phyloP scores from a whole-genome alignment of 2,888 invertebrate species.

The Hirtodrosophila confusa region DNA sequence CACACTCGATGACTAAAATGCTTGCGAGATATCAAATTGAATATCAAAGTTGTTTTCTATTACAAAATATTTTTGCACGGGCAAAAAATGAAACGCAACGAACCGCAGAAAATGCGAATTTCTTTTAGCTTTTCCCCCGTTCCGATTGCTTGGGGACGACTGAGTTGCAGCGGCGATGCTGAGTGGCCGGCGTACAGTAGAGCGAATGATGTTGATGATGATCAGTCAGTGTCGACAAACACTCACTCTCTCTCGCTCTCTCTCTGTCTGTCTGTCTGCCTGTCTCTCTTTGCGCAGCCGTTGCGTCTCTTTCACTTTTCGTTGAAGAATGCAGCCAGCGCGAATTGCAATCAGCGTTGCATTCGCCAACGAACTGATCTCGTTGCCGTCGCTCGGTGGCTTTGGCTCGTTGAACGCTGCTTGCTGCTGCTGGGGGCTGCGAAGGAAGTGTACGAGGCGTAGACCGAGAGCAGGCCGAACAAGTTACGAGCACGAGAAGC shows the following conservation, averaged over 20 bases:
- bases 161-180: constrained; percentile 32
- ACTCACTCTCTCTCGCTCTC: constrained; percentile 1
- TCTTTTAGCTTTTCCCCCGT: constrained; percentile 56
- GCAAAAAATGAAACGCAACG: constrained; percentile 29
- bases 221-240: constrained; percentile 22
- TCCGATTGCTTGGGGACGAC: constrained; percentile 51
- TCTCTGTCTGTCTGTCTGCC: constrained; percentile 7
- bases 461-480: constrained; percentile 53
- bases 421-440: constrained; percentile 56
- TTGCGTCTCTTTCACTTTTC: constrained; percentile 60
- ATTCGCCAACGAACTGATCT: constrained; percentile 75
- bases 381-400: constrained; percentile 56
- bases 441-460: constrained; percentile 74
- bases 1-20: constrained; percentile 18
- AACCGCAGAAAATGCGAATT: constrained; percentile 38
- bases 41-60: constrained; percentile 36
- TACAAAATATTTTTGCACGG: constrained; percentile 39
- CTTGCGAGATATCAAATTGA: constrained; percentile 31
- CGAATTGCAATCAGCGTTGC: constrained; percentile 75
- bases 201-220: constrained; percentile 48
- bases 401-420: constrained; percentile 51
- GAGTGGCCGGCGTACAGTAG: constrained; percentile 57
- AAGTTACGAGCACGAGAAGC: constrained; percentile 62
- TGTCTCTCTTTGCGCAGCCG: neutral
- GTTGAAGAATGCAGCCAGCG: constrained; percentile 65